Base-by-base conservation (phyloP, 2,888 invertebrate genomes). In the Ichneumoninae sp. region DNA sequence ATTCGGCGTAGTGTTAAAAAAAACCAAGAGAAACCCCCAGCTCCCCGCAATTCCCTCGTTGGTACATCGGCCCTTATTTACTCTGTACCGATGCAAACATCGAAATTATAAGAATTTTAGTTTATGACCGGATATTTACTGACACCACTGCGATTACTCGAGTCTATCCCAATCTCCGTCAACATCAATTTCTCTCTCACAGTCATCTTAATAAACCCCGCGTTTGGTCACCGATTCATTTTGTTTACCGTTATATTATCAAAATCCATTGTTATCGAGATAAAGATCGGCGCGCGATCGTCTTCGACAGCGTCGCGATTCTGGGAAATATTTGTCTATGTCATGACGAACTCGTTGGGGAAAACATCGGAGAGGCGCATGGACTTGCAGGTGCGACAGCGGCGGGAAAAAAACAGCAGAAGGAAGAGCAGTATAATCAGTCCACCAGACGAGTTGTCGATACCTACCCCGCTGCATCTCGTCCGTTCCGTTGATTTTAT, bases 371-470 rank as follows among this genome's bases (percentile, higher is more conserved):
- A 76, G 65, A 36, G 71, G 65, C 65, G 65, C 65, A 65, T 76
- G 76, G 80, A 75, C 63, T 73, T 81, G 73, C 74, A 74, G 77
- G 57, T 83, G 76, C 76, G 66, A 80, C 80, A 80, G 26, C 76
- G 47, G 73, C 73, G 68, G 26, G 69, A 69, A 77, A 84, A 81
- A 54, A 69, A 57, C 81, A 50, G 65, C 44, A 57, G 68, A 77
- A 81, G 69, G 69, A 80, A 40, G 36, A 78, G 66, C 70, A 80
- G 75, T 66, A 71, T 76, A 93, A 92, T 93, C 93, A 93, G 91
- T 93, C 93, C 93, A 93, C 93, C 93, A 93, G 93, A 93, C 93
- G 91, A 93, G 93, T 93, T 93, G 91, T 93, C 92, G 91, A 92
- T 93, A 92, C 85, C 83, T 73, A 83, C 36, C 65, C 50, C 68